A percentile compares a stretch with the other conserved stretches of the same genome.
phyloP scores from a whole-genome alignment of 2,888 invertebrate species.

The Oegoconia quadripuncta region DNA sequence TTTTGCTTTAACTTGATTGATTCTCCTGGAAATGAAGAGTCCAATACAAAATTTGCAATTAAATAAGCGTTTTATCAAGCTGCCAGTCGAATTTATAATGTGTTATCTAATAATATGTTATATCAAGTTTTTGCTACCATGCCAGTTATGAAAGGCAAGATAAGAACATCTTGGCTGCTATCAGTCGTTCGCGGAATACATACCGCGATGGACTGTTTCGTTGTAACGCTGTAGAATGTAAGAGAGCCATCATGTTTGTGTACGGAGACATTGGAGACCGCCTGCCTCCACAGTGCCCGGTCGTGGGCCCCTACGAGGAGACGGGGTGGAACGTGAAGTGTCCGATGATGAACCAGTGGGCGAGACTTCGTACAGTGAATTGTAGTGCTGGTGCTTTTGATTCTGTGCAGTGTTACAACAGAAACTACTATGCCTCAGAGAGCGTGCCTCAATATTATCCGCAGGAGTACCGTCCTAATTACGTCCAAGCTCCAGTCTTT shows the following conservation, averaged over 20 bases:
- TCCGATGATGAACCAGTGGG: slow-evolving; percentile 51
- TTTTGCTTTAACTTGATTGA: not conserved
- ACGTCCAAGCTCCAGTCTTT: slow-evolving; percentile 36
- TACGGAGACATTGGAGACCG: slow-evolving; percentile 44
- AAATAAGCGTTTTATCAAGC: not conserved
- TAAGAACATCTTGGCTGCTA: slow-evolving; percentile 68
- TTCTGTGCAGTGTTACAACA: slow-evolving; percentile 49
- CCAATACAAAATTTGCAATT: not conserved
- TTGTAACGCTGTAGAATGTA: slow-evolving; percentile 29
- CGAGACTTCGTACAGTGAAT: slow-evolving; percentile 35
- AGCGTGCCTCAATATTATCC: slow-evolving; percentile 36
- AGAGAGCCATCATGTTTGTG: slow-evolving; percentile 47
- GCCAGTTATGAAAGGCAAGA: slow-evolving; percentile 53
- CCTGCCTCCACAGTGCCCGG: slow-evolving; percentile 44
- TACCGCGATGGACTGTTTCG: slow-evolving; percentile 65
- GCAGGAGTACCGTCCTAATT: slow-evolving; percentile 21
- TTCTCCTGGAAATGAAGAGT: not conserved
- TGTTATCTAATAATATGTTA: slow-evolving; percentile 56
- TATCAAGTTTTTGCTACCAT: slow-evolving; percentile 69
- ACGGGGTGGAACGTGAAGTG: slow-evolving; percentile 55
- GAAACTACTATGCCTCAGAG: slow-evolving; percentile 33
- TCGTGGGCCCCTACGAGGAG: slow-evolving; percentile 45
- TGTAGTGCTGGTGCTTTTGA: slow-evolving; percentile 39
- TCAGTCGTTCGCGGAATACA: slow-evolving; percentile 70
- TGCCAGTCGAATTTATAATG: not conserved